Conservation (phyloP, 1,140 invertebrate genomes). For the Oedothorax gibbosus region DNA sequence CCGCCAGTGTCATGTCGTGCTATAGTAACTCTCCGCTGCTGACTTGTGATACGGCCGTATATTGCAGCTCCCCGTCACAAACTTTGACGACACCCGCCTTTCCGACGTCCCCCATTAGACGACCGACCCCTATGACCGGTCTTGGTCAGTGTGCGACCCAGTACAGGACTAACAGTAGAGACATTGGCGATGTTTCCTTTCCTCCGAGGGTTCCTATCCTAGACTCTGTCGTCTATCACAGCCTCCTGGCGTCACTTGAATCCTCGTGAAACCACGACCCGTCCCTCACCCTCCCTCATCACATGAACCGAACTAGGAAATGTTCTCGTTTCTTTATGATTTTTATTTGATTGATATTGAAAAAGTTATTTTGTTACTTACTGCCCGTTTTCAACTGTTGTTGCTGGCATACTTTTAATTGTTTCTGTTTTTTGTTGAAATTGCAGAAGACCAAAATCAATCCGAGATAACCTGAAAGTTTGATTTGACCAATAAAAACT, state of each 20-base stretch:
- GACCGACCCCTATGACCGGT: neutral
- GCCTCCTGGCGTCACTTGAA: conserved; percentile 62
- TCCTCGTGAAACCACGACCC: conserved; percentile 58
- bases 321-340: neutral
- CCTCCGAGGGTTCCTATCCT: conserved; percentile 54
- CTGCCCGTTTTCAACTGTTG: too few relatives aligned
- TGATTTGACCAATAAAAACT: too few relatives aligned
- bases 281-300: conserved; percentile 5
- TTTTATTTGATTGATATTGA: too few relatives aligned
- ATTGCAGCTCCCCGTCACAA: conserved; percentile 11
- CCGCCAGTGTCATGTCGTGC: conserved; percentile 6
- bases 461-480: too few relatives aligned
- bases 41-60: conserved; percentile 19
- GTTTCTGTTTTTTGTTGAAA: too few relatives aligned
- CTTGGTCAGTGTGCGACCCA: conserved; percentile 52
- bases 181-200: conserved; percentile 4
- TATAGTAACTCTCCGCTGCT: conserved; percentile 4
- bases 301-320: conserved; percentile 38
- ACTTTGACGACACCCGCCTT: neutral
- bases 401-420: too few relatives aligned
- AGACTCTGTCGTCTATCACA: conserved; percentile 63
- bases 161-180: conserved; percentile 45
- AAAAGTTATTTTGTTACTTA: too few relatives aligned
- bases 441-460: too few relatives aligned
- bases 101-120: neutral